Base-by-base conservation (phyloP, 23 tunicate species). In the Phallusia fumigata region DNA sequence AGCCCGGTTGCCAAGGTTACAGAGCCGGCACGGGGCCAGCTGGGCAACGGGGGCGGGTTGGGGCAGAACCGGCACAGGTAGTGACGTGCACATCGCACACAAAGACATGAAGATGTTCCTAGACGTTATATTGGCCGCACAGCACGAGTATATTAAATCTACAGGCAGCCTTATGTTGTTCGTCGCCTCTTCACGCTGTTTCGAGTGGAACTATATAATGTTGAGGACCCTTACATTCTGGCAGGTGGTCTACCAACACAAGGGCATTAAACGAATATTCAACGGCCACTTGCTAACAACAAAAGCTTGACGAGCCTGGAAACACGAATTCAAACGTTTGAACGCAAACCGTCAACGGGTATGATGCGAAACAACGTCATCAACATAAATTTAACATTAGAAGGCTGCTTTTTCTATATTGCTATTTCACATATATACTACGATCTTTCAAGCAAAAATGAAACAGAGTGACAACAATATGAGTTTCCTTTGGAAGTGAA, bases 261-360 rank as follows among this genome's bases (percentile, higher is more conserved):
- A 58, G 69, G 28, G 69, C 69, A 58, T 58, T 58, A 58, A 58
- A 58, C 69, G 28, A 58, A 58, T 58, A 58, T 58, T 58, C 15
- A 21, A 58, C 26, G 69, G 28, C 26, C 69, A 22, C 69, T 58
- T 24, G 69, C 69, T 11, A 8, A 58, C 28, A 22, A 58, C 69
- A 58, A 58, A 58, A 58, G 69, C 69, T 40, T 40, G 47, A 40
- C 47, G 47, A 40, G 47, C 47, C 47, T 40, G 47, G 10, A 5
- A 3, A 40, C 47, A 40, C 47, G 47, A 40, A 40, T 40, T 40
- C 47, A 40, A 40, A 40, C 47, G 47, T 40, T 40, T 40, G 47
- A 40, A 40, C 47, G 10, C 47, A 40, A 40, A 40, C 47, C 10
- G 47, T 40, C 8, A 10, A 40, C 47, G 47, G 5, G n/a, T n/a